Evolutionary conservation across 2,113 vertebrate species (phyloP).

Genomic region (Saccopteryx bilineata): DNA sequence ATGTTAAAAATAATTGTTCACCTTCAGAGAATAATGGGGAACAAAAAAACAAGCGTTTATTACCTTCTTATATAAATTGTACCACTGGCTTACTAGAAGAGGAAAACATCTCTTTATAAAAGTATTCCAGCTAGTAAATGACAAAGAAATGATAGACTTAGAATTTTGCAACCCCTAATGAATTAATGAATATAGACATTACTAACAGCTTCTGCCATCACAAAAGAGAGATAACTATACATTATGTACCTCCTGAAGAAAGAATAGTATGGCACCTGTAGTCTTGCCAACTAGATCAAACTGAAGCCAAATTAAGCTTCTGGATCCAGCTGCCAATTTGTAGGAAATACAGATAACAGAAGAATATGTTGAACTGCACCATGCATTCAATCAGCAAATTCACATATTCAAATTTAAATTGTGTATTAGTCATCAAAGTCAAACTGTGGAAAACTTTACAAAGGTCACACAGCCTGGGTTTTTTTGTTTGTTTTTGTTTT

Average conservation of each 20-base stretch:
- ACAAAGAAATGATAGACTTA: slow-evolving; percentile 33
- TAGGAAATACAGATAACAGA: slow-evolving; percentile 30
- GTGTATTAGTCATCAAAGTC: neutral
- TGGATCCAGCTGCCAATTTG: slow-evolving; percentile 3
- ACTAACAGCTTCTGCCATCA: neutral
- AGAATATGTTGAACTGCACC: slow-evolving; percentile 3
- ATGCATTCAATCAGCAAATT: neutral
- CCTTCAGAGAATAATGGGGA: slow-evolving; percentile 19
- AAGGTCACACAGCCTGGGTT: neutral
- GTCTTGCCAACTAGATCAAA: slow-evolving; percentile 42
- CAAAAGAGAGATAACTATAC: neutral
- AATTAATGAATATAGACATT: slow-evolving; percentile 16
- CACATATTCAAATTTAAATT: neutral
- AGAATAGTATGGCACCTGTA: neutral
- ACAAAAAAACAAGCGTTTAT: neutral
- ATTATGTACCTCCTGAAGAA: neutral
- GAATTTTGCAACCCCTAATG: neutral
- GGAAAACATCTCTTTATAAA: slow-evolving; percentile 19
- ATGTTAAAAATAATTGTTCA: neutral
- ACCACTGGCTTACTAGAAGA: neutral
- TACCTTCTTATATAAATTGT: slow-evolving; percentile 3
- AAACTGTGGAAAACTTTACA: neutral
- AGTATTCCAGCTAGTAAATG: neutral
- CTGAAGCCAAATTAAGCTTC: neutral
- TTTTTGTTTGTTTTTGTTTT: no score